These are phyloP conservation scores for Podilymbus podiceps DNA, from an alignment of 2,113 vertebrate genomes.

Conservation along the genomic window DNA sequence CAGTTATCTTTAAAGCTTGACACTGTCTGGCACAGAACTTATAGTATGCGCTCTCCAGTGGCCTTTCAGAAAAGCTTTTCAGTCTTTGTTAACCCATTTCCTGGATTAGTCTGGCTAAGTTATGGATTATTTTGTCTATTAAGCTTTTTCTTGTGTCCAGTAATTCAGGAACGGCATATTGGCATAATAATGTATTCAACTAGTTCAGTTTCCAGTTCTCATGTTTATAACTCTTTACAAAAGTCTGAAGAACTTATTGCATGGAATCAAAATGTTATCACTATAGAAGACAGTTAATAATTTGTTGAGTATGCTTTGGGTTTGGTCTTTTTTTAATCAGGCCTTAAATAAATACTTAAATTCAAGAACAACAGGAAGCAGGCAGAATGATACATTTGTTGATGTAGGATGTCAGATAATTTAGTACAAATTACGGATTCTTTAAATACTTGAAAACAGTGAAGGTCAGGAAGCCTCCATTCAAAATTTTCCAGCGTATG, in stretches of 20 bases:
- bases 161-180: conserved; percentile 24
- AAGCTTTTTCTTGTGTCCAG: conserved; percentile 52
- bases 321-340: background rate
- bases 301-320: background rate
- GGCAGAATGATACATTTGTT: conserved; percentile 66
- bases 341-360: conserved; percentile 47
- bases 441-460: conserved; percentile 71
- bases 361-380: conserved; percentile 71
- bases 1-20: conserved; percentile 38
- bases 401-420: conserved; percentile 71
- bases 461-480: conserved; percentile 74
- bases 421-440: conserved; percentile 69
- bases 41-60: conserved; percentile 20
- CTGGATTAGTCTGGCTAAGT: conserved; percentile 61
- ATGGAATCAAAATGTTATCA: background rate
- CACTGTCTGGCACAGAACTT: conserved; percentile 27
- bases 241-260: background rate
- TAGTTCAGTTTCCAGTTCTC: background rate
- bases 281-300: background rate
- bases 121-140: conserved; percentile 56
- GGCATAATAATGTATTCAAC: background rate
- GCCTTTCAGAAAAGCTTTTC: conserved; percentile 60
- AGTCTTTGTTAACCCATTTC: conserved; percentile 51
- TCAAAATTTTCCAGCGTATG: conserved; percentile 76
- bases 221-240: background rate